Evolutionary conservation across 2,797 vertebrate genomes (phyloP), one percentile per base, ranked within the genome.

Genomic region (Oreonectes daqikongensis): DNA sequence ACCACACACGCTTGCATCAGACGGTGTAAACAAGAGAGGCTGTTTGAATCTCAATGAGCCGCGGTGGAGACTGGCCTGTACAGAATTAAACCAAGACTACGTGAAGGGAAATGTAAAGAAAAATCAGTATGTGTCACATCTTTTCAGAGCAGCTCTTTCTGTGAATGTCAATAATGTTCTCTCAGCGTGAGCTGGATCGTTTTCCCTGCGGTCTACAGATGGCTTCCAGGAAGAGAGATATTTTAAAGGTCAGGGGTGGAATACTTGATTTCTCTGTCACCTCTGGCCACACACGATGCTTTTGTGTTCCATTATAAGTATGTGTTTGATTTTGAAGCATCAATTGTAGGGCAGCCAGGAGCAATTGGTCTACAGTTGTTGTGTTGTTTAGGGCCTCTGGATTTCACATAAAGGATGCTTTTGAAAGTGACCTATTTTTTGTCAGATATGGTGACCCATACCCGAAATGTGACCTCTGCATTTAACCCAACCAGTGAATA

Each of bases 231-330:
- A 24, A 18, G 26, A 22, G 35, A 42, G 17, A 76, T 35, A 40
- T 40, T 68, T 68, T n/a, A 68, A 68, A 76, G 52, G 32, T 11
- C 18, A 32, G 53, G 38, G 11, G 52, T 4, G 26, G 40, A 35
- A 60, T 76, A n/a, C 28, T 44, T 75, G 15, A 57, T 57, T 22
- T 67, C 14, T 46, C 12, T 5, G 15, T 22, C 11, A 17, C 48
- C 2, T 3, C 60, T n/a, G 20, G 32, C 53, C 1, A 14, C 6
- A 3, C 10, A 5, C 48, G 2, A 32, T 38, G 24, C 7, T 44
- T 53, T 52, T 55, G 48, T 75, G 24, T 66, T 17, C 52, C 15
- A 4, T 46, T 44, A 15, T 10, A 28, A n/a, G 26, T 75, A 18
- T 55, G 48, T 4, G 24, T 35, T 53, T 1, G 17, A 32, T n/a